Base-by-base conservation (phyloP, 1,140 invertebrate species). In the Drosophila funebris region DNA sequence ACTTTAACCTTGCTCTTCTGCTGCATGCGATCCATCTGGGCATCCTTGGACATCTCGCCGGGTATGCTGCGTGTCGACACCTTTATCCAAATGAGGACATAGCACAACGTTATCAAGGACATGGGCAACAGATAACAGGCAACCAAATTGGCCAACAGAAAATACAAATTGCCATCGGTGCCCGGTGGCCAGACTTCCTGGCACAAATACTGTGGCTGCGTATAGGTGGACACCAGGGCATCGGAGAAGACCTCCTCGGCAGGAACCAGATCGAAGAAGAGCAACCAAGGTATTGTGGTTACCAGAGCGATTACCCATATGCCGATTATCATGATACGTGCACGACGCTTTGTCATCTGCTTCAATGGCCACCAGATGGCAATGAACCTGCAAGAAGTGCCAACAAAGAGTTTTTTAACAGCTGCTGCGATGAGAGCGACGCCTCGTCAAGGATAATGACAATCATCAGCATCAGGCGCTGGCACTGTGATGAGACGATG, bases 331-430 rank as follows among this genome's bases (percentile, higher is more conserved):
- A 98, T 96, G 87, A 96, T 92, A 11, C 96, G 93, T 0, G 97
- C 97, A 18, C 96, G 94, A 37, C 95, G 93, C 71, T 96, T 97
- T 16, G 97, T 98, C 91, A 98, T 97, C 92, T 98, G 97, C 90
- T 97, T 97, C 73, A 98, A 92, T 1, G 97, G 97, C 95, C 96
- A 98, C 95, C 97, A 98, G 67, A 98, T 98, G 24, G 97, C 97
- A 69, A 98, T 93, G 91, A 98, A 98, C 93, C 97, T 99, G 95
- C n/a, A 95, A 95, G 90, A 92, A 93, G 76, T 90, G 85, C 78
- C 70, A 76, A 77, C 84, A 79, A 79, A 89, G 83, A 71, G 44
- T 78, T 68, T 84, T 68, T 69, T 36, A 74, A 52, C 64, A 74
- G 69, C 63, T 60, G 67, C 33, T 36, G 24, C 54, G 68, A 73